Percentiles rank a stretch among this genome's conserved stretches.
These are phyloP conservation scores for Bilobella aurantiaca DNA, from an alignment of 1,140 invertebrate species.

Conservation along the genomic window DNA sequence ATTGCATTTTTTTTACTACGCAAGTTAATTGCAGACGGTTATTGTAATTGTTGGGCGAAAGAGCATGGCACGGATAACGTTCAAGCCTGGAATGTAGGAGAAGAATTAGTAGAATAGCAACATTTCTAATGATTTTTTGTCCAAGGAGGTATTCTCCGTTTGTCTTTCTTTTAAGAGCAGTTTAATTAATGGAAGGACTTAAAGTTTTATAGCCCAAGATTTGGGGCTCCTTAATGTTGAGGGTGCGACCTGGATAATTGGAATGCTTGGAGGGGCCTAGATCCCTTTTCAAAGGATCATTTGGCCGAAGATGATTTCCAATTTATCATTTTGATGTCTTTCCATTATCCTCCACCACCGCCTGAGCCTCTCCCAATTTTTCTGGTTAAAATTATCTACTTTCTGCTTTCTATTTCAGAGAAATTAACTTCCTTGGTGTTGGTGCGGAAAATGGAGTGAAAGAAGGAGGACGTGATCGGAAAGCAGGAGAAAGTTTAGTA, in stretches of 20 bases:
- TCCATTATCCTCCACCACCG: conserved; percentile 4
- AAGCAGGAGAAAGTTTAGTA: background rate
- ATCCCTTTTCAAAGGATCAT: background rate
- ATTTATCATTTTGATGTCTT: conserved; percentile 4
- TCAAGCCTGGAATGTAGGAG: too few relatives aligned
- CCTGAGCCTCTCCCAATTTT: background rate
- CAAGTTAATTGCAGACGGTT: too few relatives aligned
- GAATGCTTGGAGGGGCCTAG: background rate
- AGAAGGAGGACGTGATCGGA: background rate
- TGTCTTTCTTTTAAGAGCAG: too few relatives aligned
- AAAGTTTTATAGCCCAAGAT: too few relatives aligned
- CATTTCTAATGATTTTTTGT: too few relatives aligned
- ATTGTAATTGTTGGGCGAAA: too few relatives aligned
- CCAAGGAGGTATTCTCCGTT: too few relatives aligned
- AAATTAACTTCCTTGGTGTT: background rate
- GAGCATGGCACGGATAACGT: too few relatives aligned
- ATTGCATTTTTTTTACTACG: too few relatives aligned
- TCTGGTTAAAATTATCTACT: background rate
- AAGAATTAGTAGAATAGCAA: too few relatives aligned
- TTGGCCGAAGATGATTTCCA: background rate
- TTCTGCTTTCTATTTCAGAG: conserved; percentile 8
- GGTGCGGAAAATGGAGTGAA: conserved; percentile 7
- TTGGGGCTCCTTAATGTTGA: background rate
- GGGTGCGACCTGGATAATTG: background rate
- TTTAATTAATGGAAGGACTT: too few relatives aligned